Percentiles rank a stretch among this genome's conserved stretches.
Conservation (phyloP, 2,888 invertebrate genomes). For the Branchinecta sandiegonensis region DNA sequence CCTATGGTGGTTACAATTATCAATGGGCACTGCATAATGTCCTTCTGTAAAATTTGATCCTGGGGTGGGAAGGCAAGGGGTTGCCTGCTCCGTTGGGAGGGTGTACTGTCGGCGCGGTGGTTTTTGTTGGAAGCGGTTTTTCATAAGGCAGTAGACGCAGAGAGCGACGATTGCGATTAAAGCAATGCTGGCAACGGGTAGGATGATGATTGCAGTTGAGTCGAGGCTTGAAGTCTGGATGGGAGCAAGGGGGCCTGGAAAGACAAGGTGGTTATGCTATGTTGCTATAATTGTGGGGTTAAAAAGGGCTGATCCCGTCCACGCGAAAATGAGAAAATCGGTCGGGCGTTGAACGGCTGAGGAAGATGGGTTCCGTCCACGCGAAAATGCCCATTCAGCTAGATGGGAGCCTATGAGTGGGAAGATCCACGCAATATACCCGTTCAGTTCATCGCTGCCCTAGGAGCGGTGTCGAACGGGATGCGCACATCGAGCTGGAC, state of each 20-base stretch:
- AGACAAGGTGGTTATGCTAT: not conserved
- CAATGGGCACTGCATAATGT: not conserved
- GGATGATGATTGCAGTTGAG: slow-evolving; percentile 21
- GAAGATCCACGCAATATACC: no score
- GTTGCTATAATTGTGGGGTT: no score
- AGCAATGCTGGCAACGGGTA: slow-evolving; percentile 20
- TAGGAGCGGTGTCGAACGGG: no score
- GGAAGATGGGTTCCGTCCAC: no score
- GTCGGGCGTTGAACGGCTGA: no score
- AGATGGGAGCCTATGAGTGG: no score
- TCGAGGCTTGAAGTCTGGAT: not conserved
- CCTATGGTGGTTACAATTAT: not conserved
- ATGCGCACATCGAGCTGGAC: no score
- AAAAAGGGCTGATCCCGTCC: no score
- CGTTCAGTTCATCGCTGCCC: no score
- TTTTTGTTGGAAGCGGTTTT: slow-evolving; percentile 7
- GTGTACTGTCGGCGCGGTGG: not conserved
- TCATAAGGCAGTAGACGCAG: slow-evolving; percentile 22
- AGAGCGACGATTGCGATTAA: slow-evolving; percentile 20
- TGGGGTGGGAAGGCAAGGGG: slow-evolving; percentile 10
- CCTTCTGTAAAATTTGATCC: not conserved
- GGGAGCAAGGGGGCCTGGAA: not conserved
- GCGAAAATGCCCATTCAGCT: no score
- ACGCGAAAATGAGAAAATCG: no score
- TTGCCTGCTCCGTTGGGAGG: not conserved